A percentile compares a stretch with the other conserved stretches of the same genome.
Conservation (phyloP, 2,888 invertebrate species). For the Acheta domesticus region DNA sequence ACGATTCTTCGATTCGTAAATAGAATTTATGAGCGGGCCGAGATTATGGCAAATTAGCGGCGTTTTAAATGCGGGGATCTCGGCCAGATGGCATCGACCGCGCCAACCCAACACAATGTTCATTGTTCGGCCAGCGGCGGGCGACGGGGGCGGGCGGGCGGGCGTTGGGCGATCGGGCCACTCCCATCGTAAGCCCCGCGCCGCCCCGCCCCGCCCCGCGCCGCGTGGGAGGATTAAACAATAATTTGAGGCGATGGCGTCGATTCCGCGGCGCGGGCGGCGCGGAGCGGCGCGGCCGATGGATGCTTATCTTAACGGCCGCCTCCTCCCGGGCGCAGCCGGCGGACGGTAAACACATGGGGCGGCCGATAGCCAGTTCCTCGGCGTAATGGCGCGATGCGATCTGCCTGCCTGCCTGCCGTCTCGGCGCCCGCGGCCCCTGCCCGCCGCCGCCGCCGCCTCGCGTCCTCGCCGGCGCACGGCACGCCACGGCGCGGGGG, state of each 20-base stretch:
- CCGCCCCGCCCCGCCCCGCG: too few relatives aligned
- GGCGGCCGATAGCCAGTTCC: background rate
- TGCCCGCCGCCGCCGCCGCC: background rate
- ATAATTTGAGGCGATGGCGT: background rate
- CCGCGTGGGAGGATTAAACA: background rate
- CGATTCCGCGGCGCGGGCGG: background rate
- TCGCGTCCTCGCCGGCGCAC: background rate
- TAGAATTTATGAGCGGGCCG: background rate
- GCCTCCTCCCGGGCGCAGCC: background rate
- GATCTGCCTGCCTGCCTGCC: too few relatives aligned
- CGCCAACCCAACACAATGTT: background rate
- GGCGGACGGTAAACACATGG: background rate
- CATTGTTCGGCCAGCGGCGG: background rate
- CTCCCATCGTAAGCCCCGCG: background rate
- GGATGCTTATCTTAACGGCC: conserved; percentile 11
- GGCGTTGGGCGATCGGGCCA: background rate
- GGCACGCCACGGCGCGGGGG: background rate
- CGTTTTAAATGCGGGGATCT: conserved; percentile 18
- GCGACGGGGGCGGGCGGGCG: background rate
- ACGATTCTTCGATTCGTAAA: conserved; percentile 12
- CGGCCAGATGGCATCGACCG: background rate
- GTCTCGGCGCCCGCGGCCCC: background rate
- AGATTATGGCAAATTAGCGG: conserved; percentile 18
- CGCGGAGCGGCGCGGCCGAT: background rate
- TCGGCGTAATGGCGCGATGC: background rate